Base-by-base conservation (phyloP, 2,797 vertebrate genomes). In the Labeo calbasu region DNA sequence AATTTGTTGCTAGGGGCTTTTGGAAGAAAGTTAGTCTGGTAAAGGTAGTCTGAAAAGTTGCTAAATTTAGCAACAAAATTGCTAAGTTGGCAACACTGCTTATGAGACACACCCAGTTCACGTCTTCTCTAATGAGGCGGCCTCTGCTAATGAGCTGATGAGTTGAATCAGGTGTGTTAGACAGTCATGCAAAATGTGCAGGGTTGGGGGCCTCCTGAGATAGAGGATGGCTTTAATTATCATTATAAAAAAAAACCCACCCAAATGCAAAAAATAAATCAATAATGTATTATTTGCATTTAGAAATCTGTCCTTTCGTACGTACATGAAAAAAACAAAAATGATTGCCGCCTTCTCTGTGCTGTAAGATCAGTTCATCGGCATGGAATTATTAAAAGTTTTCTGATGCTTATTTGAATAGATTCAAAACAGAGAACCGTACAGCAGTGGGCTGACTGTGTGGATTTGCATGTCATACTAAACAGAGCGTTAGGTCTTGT, bases 331-430 rank as follows among this genome's bases (percentile, higher is more conserved):
- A 36, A n/a, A 70, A 70, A 48, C 5, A 19, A 19, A 72, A 46
- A 50, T 11, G 50, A 48, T n/a, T 51, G 46, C 14, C 3, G 9
- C 15, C 46, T 50, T 71, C 3, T 72, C 15, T 72, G 23, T 72
- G 4, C 15, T 72, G 23, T 72, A 9, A 51, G 70, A 51, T 11
- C 14, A 28, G 48, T 8, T 13, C 15, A 1, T 19, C 4, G 7
- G 14, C 23, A 25, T 51, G 1, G 9, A 14, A 51, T 51, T 72
- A 17, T 72, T 51, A 50, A 51, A 51, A 6, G 8, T 28, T 28
- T 72, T 72, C 77, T 79, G 14, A 48, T 65, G 83, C 89, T 92
- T 89, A 79, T 86, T 86, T 82, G 71, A 86, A 80, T 85, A 85
- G 15, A 85, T 86, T 85, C 65, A 88, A 86, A 88, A 77, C 12